Conservation (phyloP, 1,140 invertebrate genomes). For the Centruroides sculpturatus region DNA sequence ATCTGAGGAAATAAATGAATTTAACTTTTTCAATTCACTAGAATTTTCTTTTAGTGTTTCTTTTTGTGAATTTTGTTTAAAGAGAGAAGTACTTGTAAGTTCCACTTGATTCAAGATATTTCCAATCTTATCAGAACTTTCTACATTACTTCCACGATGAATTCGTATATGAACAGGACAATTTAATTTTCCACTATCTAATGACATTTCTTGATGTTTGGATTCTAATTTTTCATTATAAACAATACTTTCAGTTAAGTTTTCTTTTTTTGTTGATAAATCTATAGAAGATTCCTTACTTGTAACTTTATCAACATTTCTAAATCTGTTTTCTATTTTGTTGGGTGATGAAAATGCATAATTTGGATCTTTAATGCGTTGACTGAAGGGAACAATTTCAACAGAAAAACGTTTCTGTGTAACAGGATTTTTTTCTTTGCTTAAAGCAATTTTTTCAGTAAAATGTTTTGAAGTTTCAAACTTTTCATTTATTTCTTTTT, state of each 20-base stretch:
- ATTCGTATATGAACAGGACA: slow-evolving; percentile 13
- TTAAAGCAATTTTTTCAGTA: too few species aligned
- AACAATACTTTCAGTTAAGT: too few species aligned
- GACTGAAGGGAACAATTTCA: slow-evolving; percentile 17
- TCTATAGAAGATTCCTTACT: not conserved
- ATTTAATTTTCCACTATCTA: slow-evolving; percentile 2
- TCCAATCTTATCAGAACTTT: too few species aligned
- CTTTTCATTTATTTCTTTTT: too few species aligned
- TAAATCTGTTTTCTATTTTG: not conserved
- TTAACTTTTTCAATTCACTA: too few species aligned
- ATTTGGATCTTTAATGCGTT: slow-evolving; percentile 13
- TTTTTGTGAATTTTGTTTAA: too few species aligned
- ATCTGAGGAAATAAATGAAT: too few species aligned
- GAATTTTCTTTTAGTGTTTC: too few species aligned
- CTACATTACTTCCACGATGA: not conserved
- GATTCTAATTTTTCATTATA: not conserved
- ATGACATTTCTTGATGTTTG: not conserved
- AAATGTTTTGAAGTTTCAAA: too few species aligned
- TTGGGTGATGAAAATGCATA: slow-evolving; percentile 4
- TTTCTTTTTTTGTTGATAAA: not conserved
- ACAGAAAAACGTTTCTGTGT: slow-evolving; percentile 13
- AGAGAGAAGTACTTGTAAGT: too few species aligned
- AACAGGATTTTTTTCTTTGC: not conserved
- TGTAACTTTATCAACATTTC: not conserved
- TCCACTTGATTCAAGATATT: too few species aligned